phyloP scores from a whole-genome alignment of 2,113 vertebrate species.

The Phylloscopus whistleri region DNA sequence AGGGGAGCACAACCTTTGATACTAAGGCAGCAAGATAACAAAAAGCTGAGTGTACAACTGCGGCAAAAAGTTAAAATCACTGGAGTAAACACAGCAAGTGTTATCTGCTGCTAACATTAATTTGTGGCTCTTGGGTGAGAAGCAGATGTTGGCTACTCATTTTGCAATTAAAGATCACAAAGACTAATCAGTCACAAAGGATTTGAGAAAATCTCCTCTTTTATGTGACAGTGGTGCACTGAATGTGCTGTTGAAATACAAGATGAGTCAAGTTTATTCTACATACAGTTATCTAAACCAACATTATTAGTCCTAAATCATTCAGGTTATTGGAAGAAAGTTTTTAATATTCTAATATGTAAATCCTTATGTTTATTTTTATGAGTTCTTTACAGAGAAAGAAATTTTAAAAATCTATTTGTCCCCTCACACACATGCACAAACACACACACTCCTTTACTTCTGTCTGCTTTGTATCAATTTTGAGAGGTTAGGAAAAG shows the following conservation, averaged over 20 bases:
- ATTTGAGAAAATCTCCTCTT: background rate
- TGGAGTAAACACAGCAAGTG: background rate
- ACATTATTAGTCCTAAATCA: background rate
- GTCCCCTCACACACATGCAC: background rate
- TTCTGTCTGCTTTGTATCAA: background rate
- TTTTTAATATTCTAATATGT: background rate
- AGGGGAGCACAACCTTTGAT: background rate
- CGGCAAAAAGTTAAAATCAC: background rate
- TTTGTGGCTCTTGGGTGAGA: background rate
- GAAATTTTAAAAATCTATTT: background rate
- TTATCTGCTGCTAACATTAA: background rate
- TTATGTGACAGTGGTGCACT: background rate
- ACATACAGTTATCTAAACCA: background rate
- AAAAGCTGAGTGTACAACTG: background rate
- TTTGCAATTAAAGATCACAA: background rate
- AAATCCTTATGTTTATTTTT: background rate
- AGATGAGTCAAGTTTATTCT: background rate
- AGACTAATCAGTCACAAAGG: background rate
- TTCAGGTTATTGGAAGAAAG: background rate
- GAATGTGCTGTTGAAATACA: background rate
- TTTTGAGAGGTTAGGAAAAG: background rate
- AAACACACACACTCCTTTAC: background rate
- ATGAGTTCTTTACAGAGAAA: background rate
- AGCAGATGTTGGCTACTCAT: background rate
- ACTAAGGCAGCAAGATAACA: fast-evolving